These are phyloP conservation scores for Zaprionus kolodkinae DNA, from an alignment of 1,140 invertebrate genomes.

Conservation along the genomic window DNA sequence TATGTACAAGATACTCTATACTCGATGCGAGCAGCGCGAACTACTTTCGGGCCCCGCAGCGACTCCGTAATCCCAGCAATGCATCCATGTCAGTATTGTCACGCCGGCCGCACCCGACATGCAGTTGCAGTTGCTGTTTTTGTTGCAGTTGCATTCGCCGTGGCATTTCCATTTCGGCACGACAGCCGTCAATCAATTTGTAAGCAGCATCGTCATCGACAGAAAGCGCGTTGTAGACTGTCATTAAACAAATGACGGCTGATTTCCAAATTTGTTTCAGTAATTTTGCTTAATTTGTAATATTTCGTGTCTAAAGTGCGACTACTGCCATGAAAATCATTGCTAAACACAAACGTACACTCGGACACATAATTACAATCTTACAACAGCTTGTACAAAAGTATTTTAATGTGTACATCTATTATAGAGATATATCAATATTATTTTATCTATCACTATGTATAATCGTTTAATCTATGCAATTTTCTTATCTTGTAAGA, in stretches of 20 bases:
- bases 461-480: no score
- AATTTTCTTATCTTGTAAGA: no score
- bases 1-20: background rate
- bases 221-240: constrained; percentile 44
- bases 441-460: no score
- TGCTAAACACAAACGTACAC: constrained; percentile 6
- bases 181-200: constrained; percentile 80
- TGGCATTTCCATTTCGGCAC: constrained; percentile 71
- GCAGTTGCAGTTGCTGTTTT: constrained; percentile 9
- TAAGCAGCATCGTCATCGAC: constrained; percentile 41
- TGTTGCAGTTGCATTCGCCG: constrained; percentile 45
- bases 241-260: constrained; percentile 79
- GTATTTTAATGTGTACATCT: background rate
- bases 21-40: background rate
- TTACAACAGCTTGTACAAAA: background rate
- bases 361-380: constrained; percentile 1
- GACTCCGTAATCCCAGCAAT: constrained; percentile 56
- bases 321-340: constrained; percentile 36
- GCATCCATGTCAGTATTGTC: constrained; percentile 66
- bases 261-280: constrained; percentile 69
- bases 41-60: constrained; percentile 1
- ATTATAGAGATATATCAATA: no score
- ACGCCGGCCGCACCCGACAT: constrained; percentile 57
- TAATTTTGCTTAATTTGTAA: constrained; percentile 77
- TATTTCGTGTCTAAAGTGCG: constrained; percentile 47